Evolutionary conservation across 2,113 vertebrate genomes (phyloP), one percentile per base, ranked within the genome.

Genomic region (Hippopotamus amphibius): DNA sequence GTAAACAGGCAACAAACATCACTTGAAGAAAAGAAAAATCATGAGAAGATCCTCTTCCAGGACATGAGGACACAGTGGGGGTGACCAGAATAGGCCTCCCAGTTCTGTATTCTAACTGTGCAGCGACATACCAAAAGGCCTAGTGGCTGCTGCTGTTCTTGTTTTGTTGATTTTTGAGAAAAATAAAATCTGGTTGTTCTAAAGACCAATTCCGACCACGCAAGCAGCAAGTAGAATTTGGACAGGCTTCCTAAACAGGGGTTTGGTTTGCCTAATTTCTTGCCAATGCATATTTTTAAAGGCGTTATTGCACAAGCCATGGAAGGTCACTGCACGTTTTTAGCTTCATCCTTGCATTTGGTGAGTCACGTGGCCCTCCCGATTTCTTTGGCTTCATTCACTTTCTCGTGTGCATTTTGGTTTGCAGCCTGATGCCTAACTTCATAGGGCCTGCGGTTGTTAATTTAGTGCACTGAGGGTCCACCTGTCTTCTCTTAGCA

Each of bases 11-110:
- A 65, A 93, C 80, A 72, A 98, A 95, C 82, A 77, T 98, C 94
- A 96, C 88, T 96, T 97, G 48, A 96, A 97, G 96, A 97, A 98
- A 94, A 97, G 84, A 97, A 96, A 98, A 98, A 97, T 96, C 88
- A 93, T 2, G 48, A 76, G 97, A 84, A 79, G 81, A 93, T 96
- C 71, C 63, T 80, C 37, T 94, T 26, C 76, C 28, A 59, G 81
- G 83, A 12, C 48, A 63, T 22, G 33, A 80, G 90, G 95, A 93
- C 43, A 63, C 30, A 83, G 77, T 82, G 95, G 96, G 71, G 37
- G 74, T 84, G 76, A 84, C 63, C 13, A 57, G 92, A 80, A 76
- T 24, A 17, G 87, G 74, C 93, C 88, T 93, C 21, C 63, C 53
- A 6, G 57, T 43, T 94, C 74, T 88, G 37, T 95, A n/a, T 46